Conservation (phyloP, 2,888 invertebrate species). For the Nephrotoma guestfalica region DNA sequence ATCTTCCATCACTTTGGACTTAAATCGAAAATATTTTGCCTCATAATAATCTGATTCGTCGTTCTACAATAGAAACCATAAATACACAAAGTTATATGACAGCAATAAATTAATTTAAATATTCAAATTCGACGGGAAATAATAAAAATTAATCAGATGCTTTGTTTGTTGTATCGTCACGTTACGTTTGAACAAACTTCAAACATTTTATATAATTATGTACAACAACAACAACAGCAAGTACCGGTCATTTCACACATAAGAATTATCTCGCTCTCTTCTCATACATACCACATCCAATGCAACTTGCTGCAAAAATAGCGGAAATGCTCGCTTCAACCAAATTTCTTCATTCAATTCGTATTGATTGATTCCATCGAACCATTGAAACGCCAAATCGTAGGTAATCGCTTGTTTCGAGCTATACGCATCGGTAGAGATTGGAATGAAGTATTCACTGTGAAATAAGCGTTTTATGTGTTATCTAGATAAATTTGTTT, state of each 20-base stretch:
- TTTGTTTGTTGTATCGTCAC: background rate
- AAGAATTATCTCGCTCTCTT: background rate
- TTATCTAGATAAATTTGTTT: background rate
- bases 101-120: background rate
- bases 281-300: background rate
- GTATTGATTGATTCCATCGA: background rate
- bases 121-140: background rate
- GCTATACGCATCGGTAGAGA: background rate
- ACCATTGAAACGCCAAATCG: background rate
- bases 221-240: background rate
- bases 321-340: background rate
- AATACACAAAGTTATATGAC: background rate
- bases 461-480: background rate
- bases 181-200: background rate
- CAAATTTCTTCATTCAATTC: conserved; percentile 2
- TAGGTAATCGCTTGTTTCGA: background rate
- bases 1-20: background rate
- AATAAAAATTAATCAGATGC: background rate
- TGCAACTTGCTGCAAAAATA: background rate
- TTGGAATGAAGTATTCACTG: background rate
- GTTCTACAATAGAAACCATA: background rate
- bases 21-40: background rate
- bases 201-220: background rate
- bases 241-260: background rate
- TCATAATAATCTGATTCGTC: conserved; percentile 1